Percentiles rank a stretch among this genome's conserved stretches.
These are phyloP conservation scores for Leucoraja erinaceus DNA, from an alignment of 2,113 vertebrate genomes.

Conservation along the genomic window DNA sequence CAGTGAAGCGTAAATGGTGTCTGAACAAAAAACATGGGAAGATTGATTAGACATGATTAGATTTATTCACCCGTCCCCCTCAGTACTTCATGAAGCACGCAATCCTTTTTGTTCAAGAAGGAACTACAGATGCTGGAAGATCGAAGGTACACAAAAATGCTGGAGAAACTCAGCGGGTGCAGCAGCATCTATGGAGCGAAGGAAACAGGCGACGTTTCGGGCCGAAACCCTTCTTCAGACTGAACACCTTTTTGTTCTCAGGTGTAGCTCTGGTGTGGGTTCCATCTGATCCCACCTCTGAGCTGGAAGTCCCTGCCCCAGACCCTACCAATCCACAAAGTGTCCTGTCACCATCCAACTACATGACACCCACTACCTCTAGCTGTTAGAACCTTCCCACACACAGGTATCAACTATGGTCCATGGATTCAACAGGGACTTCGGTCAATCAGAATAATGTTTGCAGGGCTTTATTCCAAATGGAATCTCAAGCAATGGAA, in stretches of 20 bases:
- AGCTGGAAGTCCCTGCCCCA: background rate
- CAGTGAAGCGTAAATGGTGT: slow-evolving; percentile 65
- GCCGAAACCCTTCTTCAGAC: no score
- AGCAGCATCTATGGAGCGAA: no score
- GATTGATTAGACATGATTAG: background rate
- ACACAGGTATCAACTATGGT: background rate
- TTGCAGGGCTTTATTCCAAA: no score
- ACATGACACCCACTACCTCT: background rate
- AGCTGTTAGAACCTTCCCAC: background rate
- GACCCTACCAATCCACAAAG: background rate
- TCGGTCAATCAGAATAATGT: background rate
- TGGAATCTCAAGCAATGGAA: background rate
- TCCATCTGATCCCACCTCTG: background rate
- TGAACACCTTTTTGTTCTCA: background rate
- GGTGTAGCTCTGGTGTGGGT: background rate
- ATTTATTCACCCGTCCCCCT: background rate
- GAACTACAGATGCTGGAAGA: no score
- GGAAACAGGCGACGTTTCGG: no score
- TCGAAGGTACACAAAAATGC: no score
- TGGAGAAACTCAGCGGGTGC: no score
- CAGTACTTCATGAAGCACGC: background rate
- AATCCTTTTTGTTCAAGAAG: background rate
- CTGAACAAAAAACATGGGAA: slow-evolving; percentile 51
- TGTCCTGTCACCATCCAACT: background rate
- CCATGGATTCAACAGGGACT: background rate